Base-by-base conservation (phyloP, 2,797 vertebrate genomes). In the Zalophus californianus region DNA sequence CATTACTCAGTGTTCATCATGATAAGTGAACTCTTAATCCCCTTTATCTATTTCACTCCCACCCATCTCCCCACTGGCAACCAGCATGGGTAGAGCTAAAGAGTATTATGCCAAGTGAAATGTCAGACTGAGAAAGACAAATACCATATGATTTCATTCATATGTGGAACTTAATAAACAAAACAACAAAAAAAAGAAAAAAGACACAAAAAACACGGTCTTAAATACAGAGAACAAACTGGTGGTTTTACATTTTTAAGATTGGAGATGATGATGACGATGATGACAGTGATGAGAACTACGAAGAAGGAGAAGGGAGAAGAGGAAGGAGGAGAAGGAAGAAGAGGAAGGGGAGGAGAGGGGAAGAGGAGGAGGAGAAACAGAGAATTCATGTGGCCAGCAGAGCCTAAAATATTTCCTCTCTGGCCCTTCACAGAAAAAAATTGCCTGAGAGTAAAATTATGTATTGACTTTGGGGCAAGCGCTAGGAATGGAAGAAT, bases 361-460 rank as follows among this genome's bases (percentile, higher is more conserved):
- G 35, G 25, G 25, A 48, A 48, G 32, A 83, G 21, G 18, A 87
- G 13, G 25, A 70, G 64, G 32, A 83, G n/a, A 50, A 70, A 87
- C 32, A 68, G 29, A 92, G 50, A 88, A 15, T n/a, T 56, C 54
- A 78, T 38, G 3, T 72, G 10, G 27, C 48, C n/a, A 56, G 62
- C 16, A 94, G 35, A 94, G 48, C 13, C 32, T 94, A 90, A 96
- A 96, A 78, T 85, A 96, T 88, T 97, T 88, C 56, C 48, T 90
- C 23, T 73, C 52, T 94, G 18, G 27, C 12, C 48, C 27, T 91
- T 92, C 54, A 60, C 16, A 91, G 54, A 85, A 96, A 82, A 78
- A 87, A 27, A 14, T 85, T 84, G 35, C n/a, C 50, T 77, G 56
- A 54, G 72, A 23, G 56, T 90, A 38, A 95, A 88, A 94, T 70